Conservation (phyloP, 2,888 invertebrate species). For the Lagria hirta region DNA sequence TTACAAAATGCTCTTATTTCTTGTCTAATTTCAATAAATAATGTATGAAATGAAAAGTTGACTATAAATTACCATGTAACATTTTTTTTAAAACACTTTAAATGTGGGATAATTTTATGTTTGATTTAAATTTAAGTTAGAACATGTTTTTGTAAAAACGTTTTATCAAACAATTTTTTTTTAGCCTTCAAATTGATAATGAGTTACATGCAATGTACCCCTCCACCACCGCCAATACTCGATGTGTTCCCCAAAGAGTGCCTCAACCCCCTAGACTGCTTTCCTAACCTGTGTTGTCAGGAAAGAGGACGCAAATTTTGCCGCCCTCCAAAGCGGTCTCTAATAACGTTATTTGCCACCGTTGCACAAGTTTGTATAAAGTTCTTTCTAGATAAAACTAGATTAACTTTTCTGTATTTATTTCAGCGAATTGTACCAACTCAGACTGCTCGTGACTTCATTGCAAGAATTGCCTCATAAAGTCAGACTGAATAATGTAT, state of each 20-base stretch:
- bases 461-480: conserved; percentile 36
- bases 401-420: conserved; percentile 13
- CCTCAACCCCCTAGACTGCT: conserved; percentile 71
- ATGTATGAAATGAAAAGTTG: too few relatives aligned
- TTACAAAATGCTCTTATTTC: too few relatives aligned
- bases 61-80: too few relatives aligned
- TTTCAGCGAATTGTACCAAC: conserved; percentile 43
- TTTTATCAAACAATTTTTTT: conserved; percentile 19
- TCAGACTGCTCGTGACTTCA: conserved; percentile 40
- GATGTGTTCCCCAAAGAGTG: conserved; percentile 73
- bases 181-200: conserved; percentile 52
- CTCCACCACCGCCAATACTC: conserved; percentile 66
- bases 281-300: conserved; percentile 78
- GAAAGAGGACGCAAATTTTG: conserved; percentile 72
- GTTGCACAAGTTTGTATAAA: conserved; percentile 58
- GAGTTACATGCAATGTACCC: conserved; percentile 73
- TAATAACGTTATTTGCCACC: conserved; percentile 66
- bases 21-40: too few relatives aligned
- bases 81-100: too few relatives aligned
- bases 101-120: too few relatives aligned
- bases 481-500: conserved; percentile 14
- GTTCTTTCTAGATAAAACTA: not conserved
- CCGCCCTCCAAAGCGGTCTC: conserved; percentile 71
- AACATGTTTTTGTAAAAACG: too few relatives aligned
- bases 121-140: too few relatives aligned